Percentiles rank a stretch among this genome's conserved stretches.
Evolutionary conservation across 2,797 vertebrate species (phyloP).

Genomic region (Melanotaenia nigrans): DNA sequence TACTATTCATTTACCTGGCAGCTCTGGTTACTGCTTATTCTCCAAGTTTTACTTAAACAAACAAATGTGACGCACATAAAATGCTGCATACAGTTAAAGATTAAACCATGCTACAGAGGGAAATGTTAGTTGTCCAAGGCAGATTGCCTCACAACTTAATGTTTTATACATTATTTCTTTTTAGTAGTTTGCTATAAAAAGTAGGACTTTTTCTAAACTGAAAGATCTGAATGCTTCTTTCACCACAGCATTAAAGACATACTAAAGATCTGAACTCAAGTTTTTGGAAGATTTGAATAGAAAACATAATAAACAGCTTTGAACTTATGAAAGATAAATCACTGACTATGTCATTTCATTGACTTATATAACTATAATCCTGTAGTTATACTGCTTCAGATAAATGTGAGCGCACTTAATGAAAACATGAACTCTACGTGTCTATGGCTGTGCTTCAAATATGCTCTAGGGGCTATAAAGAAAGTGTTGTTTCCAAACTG

Average conservation of each 20-base stretch:
- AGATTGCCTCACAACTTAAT: neutral
- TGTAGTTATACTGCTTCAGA: neutral
- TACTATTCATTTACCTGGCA: neutral
- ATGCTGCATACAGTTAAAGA: slow-evolving; percentile 5
- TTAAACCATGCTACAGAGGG: neutral
- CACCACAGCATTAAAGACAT: neutral
- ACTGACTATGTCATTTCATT: neutral
- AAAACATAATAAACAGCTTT: neutral
- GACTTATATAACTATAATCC: neutral
- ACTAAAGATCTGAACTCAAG: neutral
- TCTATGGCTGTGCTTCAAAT: neutral
- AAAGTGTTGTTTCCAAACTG: neutral
- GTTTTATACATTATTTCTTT: neutral
- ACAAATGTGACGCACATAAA: slow-evolving; percentile 9
- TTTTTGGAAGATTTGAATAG: neutral
- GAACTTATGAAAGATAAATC: neutral
- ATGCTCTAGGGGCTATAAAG: neutral
- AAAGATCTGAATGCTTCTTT: neutral
- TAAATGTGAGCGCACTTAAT: neutral
- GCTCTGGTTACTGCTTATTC: slow-evolving; percentile 1
- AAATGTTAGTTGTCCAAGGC: neutral
- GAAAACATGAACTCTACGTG: neutral
- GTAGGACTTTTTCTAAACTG: neutral
- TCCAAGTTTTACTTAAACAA: slow-evolving; percentile 4
- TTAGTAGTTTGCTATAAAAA: neutral